Evolutionary conservation across 2,113 vertebrate species (phyloP).

Genomic region (Triplophysa siluroides): DNA sequence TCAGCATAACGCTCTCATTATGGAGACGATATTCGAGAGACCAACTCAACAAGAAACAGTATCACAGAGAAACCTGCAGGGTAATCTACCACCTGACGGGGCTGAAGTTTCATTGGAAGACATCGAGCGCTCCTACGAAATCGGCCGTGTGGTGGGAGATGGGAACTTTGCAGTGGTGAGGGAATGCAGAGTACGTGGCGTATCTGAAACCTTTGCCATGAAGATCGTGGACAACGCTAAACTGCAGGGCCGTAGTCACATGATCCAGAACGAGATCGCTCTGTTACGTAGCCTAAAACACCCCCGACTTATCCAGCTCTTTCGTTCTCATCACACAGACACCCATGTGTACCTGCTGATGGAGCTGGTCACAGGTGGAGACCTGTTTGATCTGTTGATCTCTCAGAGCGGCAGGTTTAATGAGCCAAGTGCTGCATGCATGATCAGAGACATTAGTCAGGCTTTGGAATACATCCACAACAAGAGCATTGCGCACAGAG

Average conservation of each 20-base stretch:
- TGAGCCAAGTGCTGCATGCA: conserved; percentile 81
- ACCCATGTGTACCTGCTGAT: conserved; percentile 88
- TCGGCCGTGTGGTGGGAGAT: conserved; percentile 87
- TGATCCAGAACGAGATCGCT: conserved; percentile 93
- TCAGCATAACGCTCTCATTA: neutral
- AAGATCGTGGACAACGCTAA: conserved; percentile 92
- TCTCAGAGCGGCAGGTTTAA: conserved; percentile 86
- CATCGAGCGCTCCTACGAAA: conserved; percentile 83
- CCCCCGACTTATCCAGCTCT: conserved; percentile 87
- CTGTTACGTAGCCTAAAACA: conserved; percentile 88
- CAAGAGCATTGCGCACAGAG: conserved; percentile 91
- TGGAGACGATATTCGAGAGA: conserved; percentile 3
- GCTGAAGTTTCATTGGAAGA: conserved; percentile 63
- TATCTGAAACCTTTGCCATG: conserved; percentile 80
- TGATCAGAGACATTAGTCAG: conserved; percentile 87
- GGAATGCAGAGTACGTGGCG: conserved; percentile 78
- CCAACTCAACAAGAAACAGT: conserved; percentile 34
- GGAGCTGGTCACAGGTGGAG: conserved; percentile 90
- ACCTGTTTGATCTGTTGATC: conserved; percentile 89
- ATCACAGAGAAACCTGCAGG: conserved; percentile 27
- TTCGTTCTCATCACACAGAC: conserved; percentile 86
- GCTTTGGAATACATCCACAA: conserved; percentile 90
- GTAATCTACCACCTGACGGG: conserved; percentile 50
- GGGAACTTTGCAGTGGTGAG: conserved; percentile 95
- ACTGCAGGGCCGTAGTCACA: conserved; percentile 90